Percentiles rank a stretch among this genome's conserved stretches.
These are phyloP conservation scores for Megaceryle torquata DNA, from an alignment of 2,113 vertebrate genomes.

Conservation along the genomic window DNA sequence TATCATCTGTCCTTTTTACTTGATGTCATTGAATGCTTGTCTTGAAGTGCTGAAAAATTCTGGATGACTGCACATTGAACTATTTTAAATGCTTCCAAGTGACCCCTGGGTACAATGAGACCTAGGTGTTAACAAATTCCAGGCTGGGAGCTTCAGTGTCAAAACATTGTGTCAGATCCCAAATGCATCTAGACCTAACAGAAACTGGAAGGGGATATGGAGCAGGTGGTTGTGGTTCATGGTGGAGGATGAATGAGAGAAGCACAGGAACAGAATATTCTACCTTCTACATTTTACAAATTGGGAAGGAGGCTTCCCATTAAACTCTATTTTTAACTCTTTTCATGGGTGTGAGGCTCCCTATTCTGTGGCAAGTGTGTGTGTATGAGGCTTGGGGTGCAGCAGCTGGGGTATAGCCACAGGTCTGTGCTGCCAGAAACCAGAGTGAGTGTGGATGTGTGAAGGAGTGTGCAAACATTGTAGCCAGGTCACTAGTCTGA, in stretches of 20 bases:
- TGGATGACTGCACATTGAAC: background rate
- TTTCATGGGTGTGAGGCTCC: background rate
- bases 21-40: background rate
- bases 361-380: background rate
- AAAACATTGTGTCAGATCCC: background rate
- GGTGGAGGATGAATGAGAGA: accelerated
- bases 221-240: background rate
- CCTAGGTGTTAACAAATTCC: background rate
- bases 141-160: background rate
- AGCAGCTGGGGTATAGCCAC: background rate
- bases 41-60: background rate
- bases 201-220: background rate
- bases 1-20: background rate
- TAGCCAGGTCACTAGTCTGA: background rate
- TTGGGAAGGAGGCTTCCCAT: background rate
- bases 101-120: background rate
- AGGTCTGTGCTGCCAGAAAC: background rate
- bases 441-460: background rate
- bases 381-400: background rate
- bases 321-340: background rate
- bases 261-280: background rate
- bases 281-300: background rate
- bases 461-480: background rate
- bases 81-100: background rate
- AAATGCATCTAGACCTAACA: background rate